These are phyloP conservation scores for Neoniphon sammara DNA, from an alignment of 2,797 vertebrate genomes.

Conservation along the genomic window DNA sequence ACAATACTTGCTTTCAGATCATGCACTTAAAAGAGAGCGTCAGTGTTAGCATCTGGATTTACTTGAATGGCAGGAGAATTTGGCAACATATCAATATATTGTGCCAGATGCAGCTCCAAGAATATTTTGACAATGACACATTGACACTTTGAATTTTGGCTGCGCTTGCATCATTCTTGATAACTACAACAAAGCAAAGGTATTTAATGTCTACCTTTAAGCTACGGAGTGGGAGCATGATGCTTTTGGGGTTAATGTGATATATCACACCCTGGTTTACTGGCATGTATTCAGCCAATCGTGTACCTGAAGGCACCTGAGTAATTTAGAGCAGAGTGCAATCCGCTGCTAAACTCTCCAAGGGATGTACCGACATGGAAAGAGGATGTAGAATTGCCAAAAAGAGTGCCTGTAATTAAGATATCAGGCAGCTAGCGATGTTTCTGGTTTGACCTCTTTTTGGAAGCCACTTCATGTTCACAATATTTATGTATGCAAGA, in stretches of 20 bases:
- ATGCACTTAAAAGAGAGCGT: conserved; percentile 71
- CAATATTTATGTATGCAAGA: too few relatives aligned
- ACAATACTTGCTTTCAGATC: conserved; percentile 75
- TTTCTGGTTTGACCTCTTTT: too few relatives aligned
- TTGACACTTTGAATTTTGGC: conserved; percentile 26
- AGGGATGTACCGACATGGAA: not conserved
- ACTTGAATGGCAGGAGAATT: conserved; percentile 72
- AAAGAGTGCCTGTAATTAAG: not conserved
- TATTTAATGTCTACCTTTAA: conserved; percentile 13
- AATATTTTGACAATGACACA: conserved; percentile 43
- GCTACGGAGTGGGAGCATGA: not conserved
- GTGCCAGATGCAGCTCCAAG: conserved; percentile 44
- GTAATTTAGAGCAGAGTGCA: not conserved
- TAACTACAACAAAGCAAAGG: not conserved
- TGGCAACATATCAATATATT: conserved; percentile 54
- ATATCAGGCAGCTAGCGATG: too few relatives aligned
- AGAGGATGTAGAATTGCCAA: not conserved
- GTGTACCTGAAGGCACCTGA: not conserved
- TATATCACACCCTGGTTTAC: not conserved
- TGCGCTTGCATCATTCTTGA: conserved; percentile 29
- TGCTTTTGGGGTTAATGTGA: not conserved
- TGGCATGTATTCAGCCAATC: not conserved
- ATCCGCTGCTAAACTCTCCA: not conserved
- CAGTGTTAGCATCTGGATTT: conserved; percentile 73
- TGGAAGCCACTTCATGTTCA: too few relatives aligned